Base-by-base conservation (phyloP, 2,113 vertebrate species). In the Sebastes fasciatus region DNA sequence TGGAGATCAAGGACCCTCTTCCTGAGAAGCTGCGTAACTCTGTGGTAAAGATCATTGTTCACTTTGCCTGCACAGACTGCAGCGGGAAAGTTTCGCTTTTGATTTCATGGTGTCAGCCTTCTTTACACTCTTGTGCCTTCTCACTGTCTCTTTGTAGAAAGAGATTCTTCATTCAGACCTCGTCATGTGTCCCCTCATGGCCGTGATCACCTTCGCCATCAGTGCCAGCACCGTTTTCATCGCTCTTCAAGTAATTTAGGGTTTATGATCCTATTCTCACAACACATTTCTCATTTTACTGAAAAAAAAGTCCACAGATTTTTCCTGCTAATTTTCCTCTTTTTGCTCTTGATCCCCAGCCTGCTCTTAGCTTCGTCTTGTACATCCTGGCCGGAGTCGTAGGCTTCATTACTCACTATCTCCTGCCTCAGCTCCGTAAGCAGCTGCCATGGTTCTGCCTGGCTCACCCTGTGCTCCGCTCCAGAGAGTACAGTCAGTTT, bases 141-240 rank as follows among this genome's bases (percentile, higher is more conserved):
- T 73, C 14, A 2, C 70, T 69, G 40, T 74, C 23, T 85, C 62
- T 78, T 62, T 88, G 52, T 84, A 98, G 97, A 96, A 95, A 11
- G 97, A 98, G 87, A 96, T 96, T 87, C 94, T 98, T 66, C 97
- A 98, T 84, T 98, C 97, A 0, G 97, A 98, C 87, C 93, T 98
- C 17, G 97, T 98, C 80, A 97, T 98, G 96, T 98, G 97, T 71
- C 93, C 96, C 54, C 95, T 98, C 64, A 96, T 97, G 64, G 96
- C 97, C 0, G 96, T 98, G 58, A 96, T 98, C 43, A 97, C 96
- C 64, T 98, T 98, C 1, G 97, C 97, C 87, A 95, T 98, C 93
- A 97, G 97, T 71, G 97, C 97, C 93, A 98, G 97, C 95, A 98
- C 97, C 0, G 97, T 98, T 86, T 98, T 98, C 90, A 97, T 98